Evolutionary conservation across 2,888 invertebrate genomes (phyloP).

Genomic region (Sthenelais limicola): DNA sequence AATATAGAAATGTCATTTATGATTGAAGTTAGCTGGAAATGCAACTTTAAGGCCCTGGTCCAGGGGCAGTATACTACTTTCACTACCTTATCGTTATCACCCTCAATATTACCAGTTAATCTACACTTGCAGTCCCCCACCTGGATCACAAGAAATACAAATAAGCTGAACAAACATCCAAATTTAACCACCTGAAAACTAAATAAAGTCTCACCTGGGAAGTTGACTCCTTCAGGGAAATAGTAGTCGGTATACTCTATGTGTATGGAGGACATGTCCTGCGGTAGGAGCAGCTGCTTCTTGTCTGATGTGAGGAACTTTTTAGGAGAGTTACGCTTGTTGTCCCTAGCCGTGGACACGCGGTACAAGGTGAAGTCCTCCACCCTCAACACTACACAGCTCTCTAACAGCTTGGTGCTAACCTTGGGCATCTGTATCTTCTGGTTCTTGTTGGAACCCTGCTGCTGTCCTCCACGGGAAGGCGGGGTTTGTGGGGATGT

Average conservation of each 20-base stretch:
- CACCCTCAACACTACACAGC: slow-evolving; percentile 89
- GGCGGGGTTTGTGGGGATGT: not conserved
- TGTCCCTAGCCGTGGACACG: slow-evolving; percentile 77
- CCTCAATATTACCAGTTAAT: no score
- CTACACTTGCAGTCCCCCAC: no score
- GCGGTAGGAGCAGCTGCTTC: slow-evolving; percentile 86
- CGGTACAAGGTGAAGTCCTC: slow-evolving; percentile 92
- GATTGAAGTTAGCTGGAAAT: no score
- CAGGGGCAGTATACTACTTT: no score
- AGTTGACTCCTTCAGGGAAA: slow-evolving; percentile 83
- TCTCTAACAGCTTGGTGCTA: slow-evolving; percentile 82
- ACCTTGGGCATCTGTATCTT: slow-evolving; percentile 51
- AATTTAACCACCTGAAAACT: no score
- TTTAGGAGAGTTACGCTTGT: slow-evolving; percentile 77
- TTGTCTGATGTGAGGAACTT: slow-evolving; percentile 79
- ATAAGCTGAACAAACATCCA: no score
- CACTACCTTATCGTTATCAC: no score
- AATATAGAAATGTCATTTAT: no score
- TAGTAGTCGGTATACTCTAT: slow-evolving; percentile 94
- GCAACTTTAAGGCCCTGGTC: no score
- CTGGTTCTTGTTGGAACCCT: slow-evolving; percentile 48
- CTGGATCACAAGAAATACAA: no score
- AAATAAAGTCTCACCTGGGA: slow-evolving; percentile 69
- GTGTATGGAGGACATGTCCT: slow-evolving; percentile 92
- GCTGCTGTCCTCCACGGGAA: slow-evolving; percentile 16